These are phyloP conservation scores for Andrena haemorrhoa DNA, from an alignment of 2,888 invertebrate genomes.

Conservation along the genomic window DNA sequence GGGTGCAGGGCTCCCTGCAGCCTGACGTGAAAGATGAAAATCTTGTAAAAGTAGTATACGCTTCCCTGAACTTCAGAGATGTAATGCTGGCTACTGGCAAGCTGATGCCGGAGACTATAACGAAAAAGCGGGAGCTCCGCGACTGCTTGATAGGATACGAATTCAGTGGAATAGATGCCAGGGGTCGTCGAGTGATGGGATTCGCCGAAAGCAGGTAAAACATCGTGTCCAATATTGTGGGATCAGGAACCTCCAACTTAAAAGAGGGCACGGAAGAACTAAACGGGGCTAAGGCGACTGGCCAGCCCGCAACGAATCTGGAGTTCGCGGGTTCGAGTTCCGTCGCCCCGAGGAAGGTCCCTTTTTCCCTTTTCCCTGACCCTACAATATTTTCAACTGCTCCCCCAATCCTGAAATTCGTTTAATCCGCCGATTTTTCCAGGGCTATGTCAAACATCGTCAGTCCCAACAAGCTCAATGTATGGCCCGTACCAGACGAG, in stretches of 20 bases:
- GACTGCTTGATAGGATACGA: slow-evolving; percentile 90
- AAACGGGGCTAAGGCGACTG: neutral
- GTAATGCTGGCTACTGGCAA: slow-evolving; percentile 97
- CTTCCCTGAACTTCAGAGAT: slow-evolving; percentile 96
- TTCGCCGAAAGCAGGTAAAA: slow-evolving; percentile 70
- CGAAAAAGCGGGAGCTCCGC: slow-evolving; percentile 88
- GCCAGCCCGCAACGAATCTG: no score
- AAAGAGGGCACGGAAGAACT: neutral
- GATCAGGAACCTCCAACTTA: no score
- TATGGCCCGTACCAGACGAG: slow-evolving; percentile 86
- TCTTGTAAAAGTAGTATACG: slow-evolving; percentile 88
- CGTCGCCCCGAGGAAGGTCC: no score
- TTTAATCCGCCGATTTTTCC: neutral
- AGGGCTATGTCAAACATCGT: slow-evolving; percentile 49
- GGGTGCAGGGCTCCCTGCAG: slow-evolving; percentile 90
- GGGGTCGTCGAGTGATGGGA: slow-evolving; percentile 85
- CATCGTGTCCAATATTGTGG: neutral
- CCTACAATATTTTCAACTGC: neutral
- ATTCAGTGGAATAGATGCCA: slow-evolving; percentile 87
- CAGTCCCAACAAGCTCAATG: rapidly evolving
- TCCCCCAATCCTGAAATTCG: neutral
- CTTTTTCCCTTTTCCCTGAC: no score
- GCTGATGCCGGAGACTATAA: slow-evolving; percentile 93
- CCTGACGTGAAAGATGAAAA: slow-evolving; percentile 54
- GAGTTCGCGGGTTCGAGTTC: no score